Base-by-base conservation (phyloP, 2,888 invertebrate genomes). In the Aleiodes leptofemur region DNA sequence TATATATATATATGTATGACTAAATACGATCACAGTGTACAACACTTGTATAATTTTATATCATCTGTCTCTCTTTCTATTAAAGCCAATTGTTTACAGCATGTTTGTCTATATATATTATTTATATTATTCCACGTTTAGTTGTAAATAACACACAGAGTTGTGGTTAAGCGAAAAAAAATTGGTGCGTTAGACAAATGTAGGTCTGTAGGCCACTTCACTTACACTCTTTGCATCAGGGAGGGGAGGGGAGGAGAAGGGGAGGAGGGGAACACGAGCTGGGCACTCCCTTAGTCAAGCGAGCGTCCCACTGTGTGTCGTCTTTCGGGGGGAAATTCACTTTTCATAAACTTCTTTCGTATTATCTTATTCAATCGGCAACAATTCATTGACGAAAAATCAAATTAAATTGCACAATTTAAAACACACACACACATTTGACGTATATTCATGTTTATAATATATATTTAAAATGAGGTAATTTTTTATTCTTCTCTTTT, bases 171-270 rank as follows among this genome's bases (percentile, higher is more conserved):
- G 76, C 74, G 86, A 89, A 89, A 90, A 90, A 90, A 90, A 90
- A 92, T 91, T 92, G 89, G 92, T 92, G 92, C 92, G 91, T 92
- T 92, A 91, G 92, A 91, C 91, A 92, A 94, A 95, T 94, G 94
- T 95, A 95, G 95, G 95, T 95, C 94, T 95, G 93, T 95, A 94
- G 95, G 95, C 94, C 95, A 95, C 94, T 94, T 94, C 94, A 94
- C 94, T 94, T 94, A 94, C 94, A 94, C 94, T 93, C 94, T 93
- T 93, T 93, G 93, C 94, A 94, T 93, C 93, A 81, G 72, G 77
- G n/a, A n/a, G n/a, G n/a, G n/a, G n/a, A n/a, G n/a, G n/a, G n/a
- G n/a, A n/a, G n/a, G n/a, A n/a, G n/a, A n/a, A n/a, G n/a, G n/a
- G n/a, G n/a, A n/a, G n/a, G n/a, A n/a, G 73, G 51, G 59, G 69